A percentile compares a stretch with the other conserved stretches of the same genome.
phyloP scores from a whole-genome alignment of 2,113 vertebrate species.

The Charadrius vociferus region DNA sequence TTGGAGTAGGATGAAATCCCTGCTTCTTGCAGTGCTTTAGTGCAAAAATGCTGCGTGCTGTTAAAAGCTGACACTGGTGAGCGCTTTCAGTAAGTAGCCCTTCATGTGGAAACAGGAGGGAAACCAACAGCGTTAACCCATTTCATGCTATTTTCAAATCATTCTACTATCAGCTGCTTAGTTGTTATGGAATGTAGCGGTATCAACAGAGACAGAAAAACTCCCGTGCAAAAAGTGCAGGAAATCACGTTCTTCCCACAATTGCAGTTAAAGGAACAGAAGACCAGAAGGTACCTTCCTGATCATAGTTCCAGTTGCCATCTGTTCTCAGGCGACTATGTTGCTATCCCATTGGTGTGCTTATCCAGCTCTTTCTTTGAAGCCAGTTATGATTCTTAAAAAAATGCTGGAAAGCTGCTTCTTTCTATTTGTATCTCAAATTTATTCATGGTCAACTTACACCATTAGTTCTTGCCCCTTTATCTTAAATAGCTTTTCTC shows the following conservation, averaged over 20 bases:
- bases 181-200: background rate
- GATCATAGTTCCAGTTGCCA: background rate
- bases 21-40: background rate
- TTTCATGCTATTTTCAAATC: background rate
- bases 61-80: background rate
- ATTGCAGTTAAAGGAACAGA: background rate
- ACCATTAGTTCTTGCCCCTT: background rate
- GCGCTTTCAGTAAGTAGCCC: background rate
- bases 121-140: fast-evolving
- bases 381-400: background rate
- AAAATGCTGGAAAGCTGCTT: background rate
- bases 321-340: background rate
- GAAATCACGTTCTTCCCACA: background rate
- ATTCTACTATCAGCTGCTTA: background rate
- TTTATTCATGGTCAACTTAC: background rate
- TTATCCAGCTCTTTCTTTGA: background rate
- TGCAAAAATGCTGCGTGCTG: background rate
- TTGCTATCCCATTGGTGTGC: background rate
- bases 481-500: background rate
- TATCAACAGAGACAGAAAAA: background rate
- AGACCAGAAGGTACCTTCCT: background rate
- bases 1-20: background rate
- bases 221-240: background rate
- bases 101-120: background rate
- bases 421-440: background rate